Evolutionary conservation across 2,888 invertebrate genomes (phyloP), one percentile per base, ranked within the genome.

Genomic region (Caenorhabditis sp.): DNA sequence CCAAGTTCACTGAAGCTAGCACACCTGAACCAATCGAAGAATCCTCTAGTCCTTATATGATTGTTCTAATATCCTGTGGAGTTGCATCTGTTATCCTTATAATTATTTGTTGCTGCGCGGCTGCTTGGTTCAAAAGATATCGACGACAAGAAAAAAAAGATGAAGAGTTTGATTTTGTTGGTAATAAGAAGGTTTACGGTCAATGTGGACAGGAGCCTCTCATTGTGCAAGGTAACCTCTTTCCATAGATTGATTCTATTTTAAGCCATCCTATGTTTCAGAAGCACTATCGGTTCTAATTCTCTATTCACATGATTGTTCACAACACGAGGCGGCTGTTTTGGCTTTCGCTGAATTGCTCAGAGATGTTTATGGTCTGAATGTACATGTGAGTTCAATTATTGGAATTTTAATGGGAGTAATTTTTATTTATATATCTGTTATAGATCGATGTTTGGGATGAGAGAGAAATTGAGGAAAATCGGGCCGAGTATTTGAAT

Each of bases 381-480:
- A 85, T 49, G 84, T 86, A 59, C 83, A 81, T 64, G 77, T 80
- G 20, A 67, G 78, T 70, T 26, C 8, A 4, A 14, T 54, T 12
- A 54, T 20, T 38, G 10, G 14, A 43, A 43, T 43, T 23, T n/a
- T 1, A 17, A 31, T 31, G 5, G 26, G 3, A 21, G 21, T n/a
- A 36, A 31, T 26, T 63, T 56, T 20, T 31, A 25, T 25, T 43
- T 65, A n/a, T n/a, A n/a, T n/a, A n/a, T n/a, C n/a, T n/a, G n/a
- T 85, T 60, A 43, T 69, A 87, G 84, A 43, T 87, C 27, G 87
- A 87, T 61, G 70, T 61, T 10, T 87, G 84, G 83, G 85, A 87
- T 56, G 70, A 71, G 49, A 80, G 80, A 1, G 81, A 82, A 25
- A 87, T 87, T 59, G 87, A 85, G 26, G 66, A 56, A 14, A 88